These are phyloP conservation scores for Caenorhabditis sp. DNA, from an alignment of 2,888 invertebrate genomes.

Conservation along the genomic window DNA sequence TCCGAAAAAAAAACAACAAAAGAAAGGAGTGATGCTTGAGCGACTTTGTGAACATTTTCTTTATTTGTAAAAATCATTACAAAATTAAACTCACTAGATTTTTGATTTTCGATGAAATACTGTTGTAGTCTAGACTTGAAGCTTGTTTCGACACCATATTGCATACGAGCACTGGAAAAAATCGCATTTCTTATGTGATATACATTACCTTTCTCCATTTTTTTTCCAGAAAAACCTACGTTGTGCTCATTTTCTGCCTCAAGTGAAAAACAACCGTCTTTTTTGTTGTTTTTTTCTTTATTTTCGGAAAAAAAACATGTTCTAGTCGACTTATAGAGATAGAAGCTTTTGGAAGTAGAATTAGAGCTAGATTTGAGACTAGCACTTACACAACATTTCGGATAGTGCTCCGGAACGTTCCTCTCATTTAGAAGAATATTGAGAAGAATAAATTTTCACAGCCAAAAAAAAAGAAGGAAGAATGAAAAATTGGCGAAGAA, in stretches of 20 bases:
- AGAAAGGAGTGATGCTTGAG: too few relatives aligned
- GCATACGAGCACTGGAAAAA: conserved; percentile 92
- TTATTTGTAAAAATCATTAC: not conserved
- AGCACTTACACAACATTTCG: not conserved
- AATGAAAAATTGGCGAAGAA: not conserved
- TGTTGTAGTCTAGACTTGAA: conserved; percentile 97
- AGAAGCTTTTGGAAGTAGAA: not conserved
- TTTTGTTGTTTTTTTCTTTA: conserved; percentile 4
- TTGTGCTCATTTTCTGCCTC: not conserved
- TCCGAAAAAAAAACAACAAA: too few relatives aligned
- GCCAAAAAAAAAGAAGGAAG: not conserved
- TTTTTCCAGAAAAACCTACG: not conserved
- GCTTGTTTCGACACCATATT: conserved; percentile 98
- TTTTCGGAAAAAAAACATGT: not conserved
- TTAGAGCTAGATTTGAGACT: not conserved
- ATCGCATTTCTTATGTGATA: not conserved
- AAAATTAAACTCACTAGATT: conserved; percentile 84
- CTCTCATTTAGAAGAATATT: conserved; percentile 3
- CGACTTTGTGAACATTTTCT: too few relatives aligned
- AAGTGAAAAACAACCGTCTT: not conserved
- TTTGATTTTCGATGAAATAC: conserved; percentile 98
- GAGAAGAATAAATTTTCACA: not conserved
- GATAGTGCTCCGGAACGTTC: conserved; percentile 1
- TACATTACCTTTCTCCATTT: too few relatives aligned
- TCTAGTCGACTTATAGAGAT: not conserved